Evolutionary conservation across 2,113 vertebrate species (phyloP).

Genomic region (Pyrgilauda ruficollis): DNA sequence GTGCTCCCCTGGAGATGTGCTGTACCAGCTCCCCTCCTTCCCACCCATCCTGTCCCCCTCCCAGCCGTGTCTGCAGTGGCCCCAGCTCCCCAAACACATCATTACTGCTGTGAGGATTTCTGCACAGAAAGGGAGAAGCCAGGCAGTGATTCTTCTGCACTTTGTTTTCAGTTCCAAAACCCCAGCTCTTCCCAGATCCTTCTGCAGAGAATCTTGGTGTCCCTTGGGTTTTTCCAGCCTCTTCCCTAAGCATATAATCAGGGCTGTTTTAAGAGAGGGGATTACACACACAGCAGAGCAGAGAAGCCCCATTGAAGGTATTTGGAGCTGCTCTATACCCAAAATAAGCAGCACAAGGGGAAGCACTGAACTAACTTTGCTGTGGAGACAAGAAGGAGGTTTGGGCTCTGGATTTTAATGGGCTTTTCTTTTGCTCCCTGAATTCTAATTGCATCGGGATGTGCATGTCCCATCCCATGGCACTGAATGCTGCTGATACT

Average conservation of each 20-base stretch:
- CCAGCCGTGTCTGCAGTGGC: rapidly evolving
- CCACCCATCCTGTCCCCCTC: background rate
- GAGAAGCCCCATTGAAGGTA: background rate
- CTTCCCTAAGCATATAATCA: background rate
- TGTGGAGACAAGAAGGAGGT: background rate
- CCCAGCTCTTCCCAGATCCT: background rate
- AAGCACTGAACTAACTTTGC: background rate
- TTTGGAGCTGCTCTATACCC: background rate
- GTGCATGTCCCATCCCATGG: rapidly evolving
- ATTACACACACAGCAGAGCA: background rate
- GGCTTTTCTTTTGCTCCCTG: background rate
- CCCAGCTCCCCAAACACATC: background rate
- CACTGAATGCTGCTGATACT: background rate
- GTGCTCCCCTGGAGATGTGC: background rate
- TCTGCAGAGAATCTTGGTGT: background rate
- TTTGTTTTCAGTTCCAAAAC: background rate
- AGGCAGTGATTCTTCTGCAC: background rate
- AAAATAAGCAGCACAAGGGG: background rate
- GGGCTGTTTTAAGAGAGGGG: background rate
- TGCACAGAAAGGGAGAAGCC: background rate
- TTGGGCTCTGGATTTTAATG: background rate
- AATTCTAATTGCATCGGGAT: background rate
- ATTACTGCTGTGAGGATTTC: background rate
- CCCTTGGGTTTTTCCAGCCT: background rate
- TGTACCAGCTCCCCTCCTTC: background rate